phyloP scores from a whole-genome alignment of 2,888 invertebrate genomes.

The Herminia tarsipennalis region DNA sequence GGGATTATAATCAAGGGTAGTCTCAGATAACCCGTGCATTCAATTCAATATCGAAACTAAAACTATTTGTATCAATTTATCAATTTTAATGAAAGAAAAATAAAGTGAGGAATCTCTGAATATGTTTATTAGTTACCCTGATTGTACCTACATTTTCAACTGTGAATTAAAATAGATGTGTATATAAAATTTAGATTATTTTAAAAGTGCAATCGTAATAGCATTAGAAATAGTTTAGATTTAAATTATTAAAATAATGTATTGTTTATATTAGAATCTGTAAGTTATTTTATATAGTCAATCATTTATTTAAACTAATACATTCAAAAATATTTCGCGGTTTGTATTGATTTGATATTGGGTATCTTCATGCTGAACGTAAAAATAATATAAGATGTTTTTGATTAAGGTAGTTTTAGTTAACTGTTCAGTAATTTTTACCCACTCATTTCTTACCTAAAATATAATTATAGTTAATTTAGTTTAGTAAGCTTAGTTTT shows the following conservation, averaged over 20 bases:
- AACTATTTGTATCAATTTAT: too few species aligned
- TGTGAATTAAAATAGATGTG: constrained; percentile 48
- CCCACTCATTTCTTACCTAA: too few species aligned
- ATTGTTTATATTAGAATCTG: constrained; percentile 30
- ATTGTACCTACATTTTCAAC: constrained; percentile 32
- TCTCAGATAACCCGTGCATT: too few species aligned
- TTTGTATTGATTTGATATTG: constrained; percentile 21
- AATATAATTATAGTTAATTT: background rate
- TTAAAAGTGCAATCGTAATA: constrained; percentile 78
- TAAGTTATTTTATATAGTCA: constrained; percentile 15
- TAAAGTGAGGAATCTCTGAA: background rate
- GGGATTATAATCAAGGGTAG: too few species aligned
- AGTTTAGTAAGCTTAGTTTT: background rate
- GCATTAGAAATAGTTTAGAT: constrained; percentile 55
- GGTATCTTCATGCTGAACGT: constrained; percentile 30
- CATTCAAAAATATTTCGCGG: constrained; percentile 5
- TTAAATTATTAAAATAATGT: constrained; percentile 44
- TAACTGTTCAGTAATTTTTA: too few species aligned
- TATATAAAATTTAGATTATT: constrained; percentile 62
- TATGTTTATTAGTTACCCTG: constrained; percentile 11
- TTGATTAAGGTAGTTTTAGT: too few species aligned
- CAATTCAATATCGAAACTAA: too few species aligned
- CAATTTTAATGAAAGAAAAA: too few species aligned
- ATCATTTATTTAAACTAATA: constrained; percentile 12
- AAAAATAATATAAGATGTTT: too few species aligned